Conservation (phyloP, 2,888 invertebrate genomes). For the Boloria euphrosyne region DNA sequence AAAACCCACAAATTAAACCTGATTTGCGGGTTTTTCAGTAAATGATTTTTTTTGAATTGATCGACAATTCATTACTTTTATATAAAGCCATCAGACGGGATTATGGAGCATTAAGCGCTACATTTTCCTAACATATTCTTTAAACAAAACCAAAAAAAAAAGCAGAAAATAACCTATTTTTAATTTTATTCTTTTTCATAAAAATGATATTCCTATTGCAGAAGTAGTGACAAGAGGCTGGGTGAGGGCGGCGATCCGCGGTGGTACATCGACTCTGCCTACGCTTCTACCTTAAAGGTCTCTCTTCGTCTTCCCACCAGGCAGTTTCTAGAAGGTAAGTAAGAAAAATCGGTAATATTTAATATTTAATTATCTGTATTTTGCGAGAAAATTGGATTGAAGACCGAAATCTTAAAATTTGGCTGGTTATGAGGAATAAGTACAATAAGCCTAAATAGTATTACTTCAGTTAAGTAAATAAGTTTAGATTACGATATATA, state of each 20-base stretch:
- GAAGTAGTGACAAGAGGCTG: constrained; percentile 71
- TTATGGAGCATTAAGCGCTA: too few relatives aligned
- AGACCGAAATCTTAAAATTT: background rate
- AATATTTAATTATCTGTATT: background rate
- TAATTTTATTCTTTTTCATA: background rate
- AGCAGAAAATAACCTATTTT: too few relatives aligned
- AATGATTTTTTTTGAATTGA: too few relatives aligned
- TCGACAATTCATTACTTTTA: too few relatives aligned
- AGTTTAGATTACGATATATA: constrained; percentile 30
- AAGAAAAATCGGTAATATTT: background rate
- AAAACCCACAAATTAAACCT: too few relatives aligned
- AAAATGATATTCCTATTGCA: constrained; percentile 47
- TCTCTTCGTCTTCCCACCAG: constrained; percentile 74
- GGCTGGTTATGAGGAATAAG: background rate
- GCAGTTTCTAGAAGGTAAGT: constrained; percentile 74
- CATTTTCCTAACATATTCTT: too few relatives aligned
- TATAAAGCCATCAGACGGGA: too few relatives aligned
- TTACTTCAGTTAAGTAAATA: background rate
- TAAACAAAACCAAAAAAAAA: too few relatives aligned
- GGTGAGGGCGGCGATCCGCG: constrained; percentile 71
- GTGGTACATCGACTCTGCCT: constrained; percentile 78
- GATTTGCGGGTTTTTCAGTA: too few relatives aligned
- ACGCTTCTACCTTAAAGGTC: constrained; percentile 76
- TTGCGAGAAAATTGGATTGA: background rate
- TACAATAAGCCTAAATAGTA: background rate